These are phyloP conservation scores for Danaus melanippus DNA, from an alignment of 1,140 invertebrate genomes.

Conservation along the genomic window DNA sequence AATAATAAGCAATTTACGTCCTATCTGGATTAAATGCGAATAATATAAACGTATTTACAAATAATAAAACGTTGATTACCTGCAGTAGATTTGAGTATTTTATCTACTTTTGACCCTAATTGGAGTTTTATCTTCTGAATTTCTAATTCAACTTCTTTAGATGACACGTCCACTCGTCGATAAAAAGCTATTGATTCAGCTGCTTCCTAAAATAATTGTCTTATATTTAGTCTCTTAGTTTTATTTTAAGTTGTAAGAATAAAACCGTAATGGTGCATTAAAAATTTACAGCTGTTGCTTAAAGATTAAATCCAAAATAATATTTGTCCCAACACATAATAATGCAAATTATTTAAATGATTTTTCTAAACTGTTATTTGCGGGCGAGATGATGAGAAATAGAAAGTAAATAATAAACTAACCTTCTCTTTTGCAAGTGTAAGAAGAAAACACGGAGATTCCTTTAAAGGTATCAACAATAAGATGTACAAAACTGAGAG, in stretches of 20 bases:
- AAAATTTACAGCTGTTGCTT: no score
- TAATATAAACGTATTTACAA: no score
- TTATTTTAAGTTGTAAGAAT: background rate
- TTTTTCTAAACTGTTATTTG: background rate
- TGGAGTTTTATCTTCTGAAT: slow-evolving; percentile 46
- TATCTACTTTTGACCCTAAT: slow-evolving; percentile 41
- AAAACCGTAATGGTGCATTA: no score
- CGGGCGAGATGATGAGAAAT: background rate
- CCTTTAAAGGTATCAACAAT: slow-evolving; percentile 38
- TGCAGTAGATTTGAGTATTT: slow-evolving; percentile 19
- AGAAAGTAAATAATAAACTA: slow-evolving; percentile 7
- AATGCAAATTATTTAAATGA: background rate
- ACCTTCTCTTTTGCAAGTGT: slow-evolving; percentile 47
- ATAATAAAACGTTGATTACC: no score
- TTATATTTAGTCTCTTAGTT: background rate
- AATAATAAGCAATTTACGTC: no score
- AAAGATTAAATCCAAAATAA: background rate
- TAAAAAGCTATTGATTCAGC: slow-evolving; percentile 52
- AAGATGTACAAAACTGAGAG: slow-evolving; percentile 44
- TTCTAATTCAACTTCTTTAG: slow-evolving; percentile 47
- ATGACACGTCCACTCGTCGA: slow-evolving; percentile 26
- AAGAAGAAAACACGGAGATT: slow-evolving; percentile 49
- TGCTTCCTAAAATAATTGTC: slow-evolving; percentile 39
- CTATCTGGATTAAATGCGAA: no score
- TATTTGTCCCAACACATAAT: background rate